A percentile compares a stretch with the other conserved stretches of the same genome.
phyloP scores from a whole-genome alignment of 2,888 invertebrate genomes.

The Thumatha senex region DNA sequence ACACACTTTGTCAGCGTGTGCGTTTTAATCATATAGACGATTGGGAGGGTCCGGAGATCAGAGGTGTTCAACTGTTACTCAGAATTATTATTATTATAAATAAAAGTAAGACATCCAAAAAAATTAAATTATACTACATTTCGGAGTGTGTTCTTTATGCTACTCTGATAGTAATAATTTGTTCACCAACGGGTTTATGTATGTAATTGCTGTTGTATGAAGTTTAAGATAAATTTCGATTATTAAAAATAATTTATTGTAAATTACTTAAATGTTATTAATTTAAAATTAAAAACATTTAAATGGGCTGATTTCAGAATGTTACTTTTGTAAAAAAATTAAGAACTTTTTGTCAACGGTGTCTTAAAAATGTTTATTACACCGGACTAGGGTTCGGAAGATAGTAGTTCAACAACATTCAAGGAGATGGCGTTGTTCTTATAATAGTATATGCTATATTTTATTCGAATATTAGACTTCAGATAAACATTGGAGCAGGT shows the following conservation, averaged over 20 bases:
- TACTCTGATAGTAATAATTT: too few relatives aligned
- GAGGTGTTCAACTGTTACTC: conserved; percentile 50
- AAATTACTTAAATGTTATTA: too few relatives aligned
- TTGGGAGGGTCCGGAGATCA: conserved; percentile 56
- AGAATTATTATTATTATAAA: not conserved
- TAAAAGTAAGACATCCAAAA: not conserved
- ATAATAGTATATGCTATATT: not conserved
- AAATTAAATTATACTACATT: not conserved
- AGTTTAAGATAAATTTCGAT: too few relatives aligned
- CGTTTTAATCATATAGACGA: conserved; percentile 50
- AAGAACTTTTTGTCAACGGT: not conserved
- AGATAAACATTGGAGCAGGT: too few relatives aligned
- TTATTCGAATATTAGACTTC: too few relatives aligned
- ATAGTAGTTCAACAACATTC: conserved; percentile 22
- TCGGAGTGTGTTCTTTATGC: too few relatives aligned
- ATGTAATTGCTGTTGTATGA: too few relatives aligned
- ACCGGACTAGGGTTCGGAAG: conserved; percentile 14
- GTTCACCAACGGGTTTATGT: too few relatives aligned
- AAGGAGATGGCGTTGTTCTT: conserved; percentile 45
- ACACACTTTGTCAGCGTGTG: conserved; percentile 51
- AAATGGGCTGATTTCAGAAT: not conserved
- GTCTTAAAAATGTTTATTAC: conserved; percentile 37
- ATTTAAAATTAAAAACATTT: too few relatives aligned
- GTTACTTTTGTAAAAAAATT: not conserved
- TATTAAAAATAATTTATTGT: not conserved